These are phyloP conservation scores for Unio delphinus DNA, from an alignment of 2,888 invertebrate genomes.

Conservation along the genomic window DNA sequence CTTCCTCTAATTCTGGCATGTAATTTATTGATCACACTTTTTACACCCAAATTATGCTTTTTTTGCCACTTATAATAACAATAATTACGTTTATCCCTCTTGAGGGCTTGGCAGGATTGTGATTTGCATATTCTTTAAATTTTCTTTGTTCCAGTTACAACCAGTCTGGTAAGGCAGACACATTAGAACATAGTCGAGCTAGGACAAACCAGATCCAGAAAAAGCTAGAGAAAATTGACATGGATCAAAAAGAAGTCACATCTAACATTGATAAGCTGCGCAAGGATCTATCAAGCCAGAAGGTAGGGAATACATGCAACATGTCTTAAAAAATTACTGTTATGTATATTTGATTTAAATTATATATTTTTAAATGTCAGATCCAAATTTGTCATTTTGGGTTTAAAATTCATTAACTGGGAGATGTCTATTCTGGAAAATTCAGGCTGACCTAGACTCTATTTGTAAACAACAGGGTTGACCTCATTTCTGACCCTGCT, in stretches of 20 bases:
- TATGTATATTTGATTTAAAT: too few species aligned
- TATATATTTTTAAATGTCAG: too few species aligned
- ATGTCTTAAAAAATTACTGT: too few species aligned
- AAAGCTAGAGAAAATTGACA: constrained; percentile 76
- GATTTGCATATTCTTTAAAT: not conserved
- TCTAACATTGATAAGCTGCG: constrained; percentile 52
- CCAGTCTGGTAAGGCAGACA: constrained; percentile 53
- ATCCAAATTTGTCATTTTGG: too few species aligned
- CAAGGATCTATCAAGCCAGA: constrained; percentile 60
- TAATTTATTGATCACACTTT: not conserved
- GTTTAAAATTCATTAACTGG: too few species aligned
- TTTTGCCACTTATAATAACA: not conserved
- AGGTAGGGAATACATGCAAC: constrained; percentile 35
- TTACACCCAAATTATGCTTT: not conserved
- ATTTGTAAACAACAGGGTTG: too few species aligned
- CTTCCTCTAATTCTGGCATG: too few species aligned
- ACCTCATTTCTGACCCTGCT: too few species aligned
- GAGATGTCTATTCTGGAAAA: too few species aligned
- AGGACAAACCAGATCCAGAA: constrained; percentile 29
- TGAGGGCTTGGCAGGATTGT: not conserved
- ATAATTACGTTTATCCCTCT: not conserved
- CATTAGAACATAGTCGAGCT: constrained; percentile 31
- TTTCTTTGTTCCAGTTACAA: constrained; percentile 44
- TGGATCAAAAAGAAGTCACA: constrained; percentile 72
- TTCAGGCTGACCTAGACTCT: too few species aligned